Evolutionary conservation across 2,113 vertebrate genomes (phyloP), one percentile per base, ranked within the genome.

Genomic region (Rissa tridactyla): DNA sequence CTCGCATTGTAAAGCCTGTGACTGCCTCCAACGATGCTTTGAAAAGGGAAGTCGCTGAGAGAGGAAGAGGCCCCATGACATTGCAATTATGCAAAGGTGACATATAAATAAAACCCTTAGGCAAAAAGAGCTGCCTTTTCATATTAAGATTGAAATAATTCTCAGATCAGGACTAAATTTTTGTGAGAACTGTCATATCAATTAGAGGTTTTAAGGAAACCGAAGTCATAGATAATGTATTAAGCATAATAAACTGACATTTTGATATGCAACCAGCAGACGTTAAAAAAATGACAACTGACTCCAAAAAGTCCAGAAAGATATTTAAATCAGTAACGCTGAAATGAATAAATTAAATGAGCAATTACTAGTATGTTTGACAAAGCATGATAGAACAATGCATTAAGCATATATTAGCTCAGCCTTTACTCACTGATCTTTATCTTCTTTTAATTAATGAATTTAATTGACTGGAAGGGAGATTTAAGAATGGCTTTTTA

Each of bases 381-480:
- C 89, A 97, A 95, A 96, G 89, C 78, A 69, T 20, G 58, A 46
- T 95, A 79, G 47, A 94, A 97, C 91, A 95, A 94, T 90, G 51
- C 66, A 92, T 91, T 87, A 95, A 85, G 86, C 86, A 62, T 87
- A 80, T 77, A 96, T 96, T 95, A 94, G 66, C 81, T 92, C 95
- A 91, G 95, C 89, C 70, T 86, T 84, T 94, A 92, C 95, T 93
- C 86, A 27, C 70, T 76, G 91, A 97, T 96, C 91, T 92, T 94
- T 87, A 94, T 96, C 94, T 94, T 36, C 79, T 54, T 85, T 88
- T 94, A 95, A 95, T 95, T 97, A 97, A 94, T 96, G 80, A 77
- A 89, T 94, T 87, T 95, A 91, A 97, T 97, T 92, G 91, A 77
- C 83, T 91, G 62, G 68, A 92, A 96, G 80, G 58, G 58, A 89